Conservation (phyloP, 2,113 vertebrate species). For the Pholis gunnellus region DNA sequence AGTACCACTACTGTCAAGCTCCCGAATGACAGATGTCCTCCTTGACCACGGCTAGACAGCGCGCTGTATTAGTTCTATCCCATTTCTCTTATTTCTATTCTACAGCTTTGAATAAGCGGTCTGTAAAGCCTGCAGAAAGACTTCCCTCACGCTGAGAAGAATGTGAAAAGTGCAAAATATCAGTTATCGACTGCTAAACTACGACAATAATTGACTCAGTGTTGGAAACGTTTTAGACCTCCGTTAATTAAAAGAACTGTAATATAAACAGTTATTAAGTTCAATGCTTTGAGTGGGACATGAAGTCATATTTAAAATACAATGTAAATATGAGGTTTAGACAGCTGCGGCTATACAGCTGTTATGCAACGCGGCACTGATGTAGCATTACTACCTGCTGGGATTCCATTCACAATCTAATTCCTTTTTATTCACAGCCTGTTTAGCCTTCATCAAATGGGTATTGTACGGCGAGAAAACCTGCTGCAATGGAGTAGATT, state of each 20-base stretch:
- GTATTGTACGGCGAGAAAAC: constrained; percentile 18
- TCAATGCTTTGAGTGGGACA: constrained; percentile 10
- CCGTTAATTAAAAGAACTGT: constrained; percentile 1
- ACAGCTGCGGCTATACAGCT: constrained; percentile 23
- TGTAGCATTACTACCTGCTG: constrained; percentile 13
- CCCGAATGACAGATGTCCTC: constrained; percentile 58
- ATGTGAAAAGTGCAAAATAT: background rate
- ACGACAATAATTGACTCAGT: constrained; percentile 1
- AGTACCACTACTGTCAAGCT: constrained; percentile 43
- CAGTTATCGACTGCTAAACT: constrained; percentile 23
- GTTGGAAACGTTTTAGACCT: constrained; percentile 5
- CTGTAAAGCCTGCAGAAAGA: background rate
- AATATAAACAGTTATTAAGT: constrained; percentile 17
- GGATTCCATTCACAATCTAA: constrained; percentile 19
- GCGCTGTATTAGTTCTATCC: constrained; percentile 59
- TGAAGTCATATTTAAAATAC: constrained; percentile 35
- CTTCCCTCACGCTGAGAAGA: background rate
- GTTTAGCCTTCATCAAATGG: constrained; percentile 26
- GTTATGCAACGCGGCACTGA: constrained; percentile 10
- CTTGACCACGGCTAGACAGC: constrained; percentile 56
- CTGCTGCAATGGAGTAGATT: constrained; percentile 7
- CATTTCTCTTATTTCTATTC: constrained; percentile 23
- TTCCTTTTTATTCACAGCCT: constrained; percentile 17
- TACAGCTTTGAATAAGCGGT: constrained; percentile 18
- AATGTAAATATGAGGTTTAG: constrained; percentile 1